Evolutionary conservation across 2,113 vertebrate species (phyloP).

Genomic region (Caracal caracal): DNA sequence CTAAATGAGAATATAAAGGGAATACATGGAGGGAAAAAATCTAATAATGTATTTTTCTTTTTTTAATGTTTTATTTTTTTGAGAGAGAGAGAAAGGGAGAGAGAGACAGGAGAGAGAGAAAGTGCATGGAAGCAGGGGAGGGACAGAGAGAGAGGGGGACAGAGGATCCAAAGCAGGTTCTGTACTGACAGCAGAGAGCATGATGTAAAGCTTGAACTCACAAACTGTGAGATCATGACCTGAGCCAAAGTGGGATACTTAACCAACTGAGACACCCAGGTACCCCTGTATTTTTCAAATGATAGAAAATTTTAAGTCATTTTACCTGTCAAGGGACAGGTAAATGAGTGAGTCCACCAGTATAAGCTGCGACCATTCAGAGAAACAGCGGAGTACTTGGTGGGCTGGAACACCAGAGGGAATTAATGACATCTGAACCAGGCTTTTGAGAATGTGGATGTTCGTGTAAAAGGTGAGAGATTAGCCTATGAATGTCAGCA

Average conservation of each 20-base stretch:
- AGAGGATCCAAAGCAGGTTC: no score
- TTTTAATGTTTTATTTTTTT: no score
- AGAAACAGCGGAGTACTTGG: neutral
- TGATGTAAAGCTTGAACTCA: no score
- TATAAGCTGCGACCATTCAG: neutral
- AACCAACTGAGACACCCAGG: no score
- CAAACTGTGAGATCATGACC: no score
- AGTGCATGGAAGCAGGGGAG: no score
- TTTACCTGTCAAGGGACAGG: neutral
- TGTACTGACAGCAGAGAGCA: no score
- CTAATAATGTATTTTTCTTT: neutral
- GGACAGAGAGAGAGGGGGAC: no score
- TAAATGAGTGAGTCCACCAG: neutral
- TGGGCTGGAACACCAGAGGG: neutral
- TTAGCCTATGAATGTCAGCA: neutral
- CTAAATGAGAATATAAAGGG: neutral
- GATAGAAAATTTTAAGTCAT: neutral
- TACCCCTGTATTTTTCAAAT: neutral
- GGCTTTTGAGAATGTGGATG: neutral
- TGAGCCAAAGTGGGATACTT: no score
- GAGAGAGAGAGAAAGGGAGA: no score
- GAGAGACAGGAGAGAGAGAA: no score
- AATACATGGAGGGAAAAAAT: neutral
- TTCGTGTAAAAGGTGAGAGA: neutral
- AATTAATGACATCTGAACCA: neutral